Evolutionary conservation across 2,888 invertebrate species (phyloP), one percentile per base, ranked within the genome.

Genomic region (Lobophora halterata): DNA sequence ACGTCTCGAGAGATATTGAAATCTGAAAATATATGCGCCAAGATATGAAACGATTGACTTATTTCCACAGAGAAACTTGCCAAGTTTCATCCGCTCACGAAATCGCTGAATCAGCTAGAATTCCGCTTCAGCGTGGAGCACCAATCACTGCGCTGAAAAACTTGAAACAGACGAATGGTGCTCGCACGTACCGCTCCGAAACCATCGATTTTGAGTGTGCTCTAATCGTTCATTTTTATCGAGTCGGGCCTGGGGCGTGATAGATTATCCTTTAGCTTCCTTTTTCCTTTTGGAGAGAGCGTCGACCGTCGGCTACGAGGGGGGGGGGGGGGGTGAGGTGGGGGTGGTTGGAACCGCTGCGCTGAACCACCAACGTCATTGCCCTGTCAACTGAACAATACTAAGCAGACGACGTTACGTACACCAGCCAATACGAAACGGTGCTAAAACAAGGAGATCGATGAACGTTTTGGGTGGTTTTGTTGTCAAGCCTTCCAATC

Each of bases 371-470:
- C 73, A 65, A 79, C 85, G 83, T 86, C 85, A 85, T 82, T 83
- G 85, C 83, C 85, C 85, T 81, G 83, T 85, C 85, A 86, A 82
- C 83, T 77, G 78, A 79, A 85, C 85, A 83, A 81, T 81, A 82
- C 81, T 81, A 74, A 81, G 79, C 80, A 82, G 80, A 75, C 81
- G 76, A 79, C 71, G 73, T 79, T 75, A 80, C 77, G 71, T 79
- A 68, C 64, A 72, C 69, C 58, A 54, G 52, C 56, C 65, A 60
- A 76, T 74, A 71, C 66, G 71, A 66, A 77, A 76, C 79, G 71
- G 72, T 77, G 74, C 69, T 73, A 59, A 67, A 68, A 61, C n/a
- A 67, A 53, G 56, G 53, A 49, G 65, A 65, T 67, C 74, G 66
- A 47, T 70, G 71, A 72, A 75, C 77, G 63, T 55, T 59, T 64